A percentile compares a stretch with the other conserved stretches of the same genome.
phyloP scores from a whole-genome alignment of 2,113 vertebrate species.

The Gymnorhina tibicen region DNA sequence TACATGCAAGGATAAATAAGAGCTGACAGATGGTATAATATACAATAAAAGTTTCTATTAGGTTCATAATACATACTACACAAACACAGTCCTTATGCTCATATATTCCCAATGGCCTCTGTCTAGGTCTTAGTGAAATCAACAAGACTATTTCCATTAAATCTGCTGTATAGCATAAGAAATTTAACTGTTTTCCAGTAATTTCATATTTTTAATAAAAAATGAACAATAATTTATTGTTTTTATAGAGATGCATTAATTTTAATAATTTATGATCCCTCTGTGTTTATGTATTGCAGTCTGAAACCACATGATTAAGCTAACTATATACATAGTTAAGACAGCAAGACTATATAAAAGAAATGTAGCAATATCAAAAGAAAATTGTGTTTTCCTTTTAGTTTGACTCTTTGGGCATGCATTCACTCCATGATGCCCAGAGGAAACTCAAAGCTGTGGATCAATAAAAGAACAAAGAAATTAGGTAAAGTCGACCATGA shows the following conservation, averaged over 20 bases:
- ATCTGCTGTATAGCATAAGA: neutral
- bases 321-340: neutral
- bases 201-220: neutral
- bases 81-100: neutral
- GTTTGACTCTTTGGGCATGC: neutral
- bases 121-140: neutral
- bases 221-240: neutral
- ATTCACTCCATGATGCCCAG: neutral
- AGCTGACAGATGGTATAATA: slow-evolving; percentile 5
- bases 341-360: neutral
- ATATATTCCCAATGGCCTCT: neutral
- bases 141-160: neutral
- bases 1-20: neutral
- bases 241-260: neutral
- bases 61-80: neutral
- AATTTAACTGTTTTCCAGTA: neutral
- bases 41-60: slow-evolving; percentile 19
- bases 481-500: neutral
- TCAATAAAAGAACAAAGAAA: neutral
- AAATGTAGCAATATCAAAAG: neutral
- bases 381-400: neutral
- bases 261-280: neutral
- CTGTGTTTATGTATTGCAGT: neutral
- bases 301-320: neutral
- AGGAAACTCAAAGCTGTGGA: neutral